These are phyloP conservation scores for Vireo altiloquus DNA, from an alignment of 2,113 vertebrate genomes.

Conservation along the genomic window DNA sequence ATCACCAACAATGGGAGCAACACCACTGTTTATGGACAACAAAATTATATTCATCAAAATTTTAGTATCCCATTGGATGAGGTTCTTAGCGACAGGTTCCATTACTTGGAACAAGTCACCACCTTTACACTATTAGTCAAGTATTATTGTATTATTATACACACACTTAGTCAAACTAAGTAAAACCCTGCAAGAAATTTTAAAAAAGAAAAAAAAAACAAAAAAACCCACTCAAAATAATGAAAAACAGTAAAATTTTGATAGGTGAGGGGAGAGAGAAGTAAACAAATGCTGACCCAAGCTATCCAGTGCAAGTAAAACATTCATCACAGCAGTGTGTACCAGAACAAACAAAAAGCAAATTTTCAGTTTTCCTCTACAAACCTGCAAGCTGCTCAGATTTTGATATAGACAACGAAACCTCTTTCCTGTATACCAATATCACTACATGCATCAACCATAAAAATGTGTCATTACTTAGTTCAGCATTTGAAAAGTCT, in stretches of 20 bases:
- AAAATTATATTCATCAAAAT: not conserved
- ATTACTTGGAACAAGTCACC: not conserved
- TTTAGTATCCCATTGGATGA: not conserved
- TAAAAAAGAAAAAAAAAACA: too few relatives aligned
- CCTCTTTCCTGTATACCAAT: not conserved
- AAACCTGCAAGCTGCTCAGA: not conserved
- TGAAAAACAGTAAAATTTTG: not conserved
- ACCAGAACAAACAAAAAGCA: not conserved
- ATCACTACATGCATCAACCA: not conserved
- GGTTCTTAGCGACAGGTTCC: not conserved
- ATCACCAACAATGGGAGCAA: not conserved
- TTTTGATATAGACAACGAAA: not conserved
- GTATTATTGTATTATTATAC: too few relatives aligned
- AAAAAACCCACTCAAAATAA: not conserved
- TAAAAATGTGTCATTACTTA: not conserved
- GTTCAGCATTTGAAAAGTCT: not conserved
- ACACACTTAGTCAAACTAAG: too few relatives aligned
- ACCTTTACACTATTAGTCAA: not conserved
- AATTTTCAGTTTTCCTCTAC: not conserved
- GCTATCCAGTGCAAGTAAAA: not conserved
- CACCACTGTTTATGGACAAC: not conserved
- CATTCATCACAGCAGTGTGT: not conserved
- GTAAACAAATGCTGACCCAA: not conserved
- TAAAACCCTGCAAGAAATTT: not conserved
- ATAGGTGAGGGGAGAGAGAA: not conserved